These are phyloP conservation scores for Clamator glandarius DNA, from an alignment of 2,797 vertebrate genomes.

Conservation along the genomic window DNA sequence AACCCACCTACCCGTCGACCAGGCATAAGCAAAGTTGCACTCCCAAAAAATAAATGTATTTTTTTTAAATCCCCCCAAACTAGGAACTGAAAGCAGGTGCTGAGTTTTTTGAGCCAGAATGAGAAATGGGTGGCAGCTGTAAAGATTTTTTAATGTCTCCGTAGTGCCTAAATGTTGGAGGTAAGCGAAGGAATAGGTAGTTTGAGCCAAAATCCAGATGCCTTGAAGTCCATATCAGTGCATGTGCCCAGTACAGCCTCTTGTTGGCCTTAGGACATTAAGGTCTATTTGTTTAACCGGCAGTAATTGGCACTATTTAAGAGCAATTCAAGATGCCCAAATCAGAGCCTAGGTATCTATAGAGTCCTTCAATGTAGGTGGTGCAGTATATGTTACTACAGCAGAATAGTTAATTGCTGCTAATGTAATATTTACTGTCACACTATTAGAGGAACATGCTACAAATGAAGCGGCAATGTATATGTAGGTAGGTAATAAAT, in stretches of 20 bases:
- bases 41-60: neutral
- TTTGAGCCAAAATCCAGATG: neutral
- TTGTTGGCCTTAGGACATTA: neutral
- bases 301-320: neutral
- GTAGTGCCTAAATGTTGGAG: neutral
- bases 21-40: neutral
- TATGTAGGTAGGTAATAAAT: neutral
- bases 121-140: constrained; percentile 10
- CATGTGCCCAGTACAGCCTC: neutral
- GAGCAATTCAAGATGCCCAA: neutral
- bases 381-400: neutral
- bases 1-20: neutral
- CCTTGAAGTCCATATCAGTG: neutral
- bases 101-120: neutral
- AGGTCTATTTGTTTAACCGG: neutral
- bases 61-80: neutral
- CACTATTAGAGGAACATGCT: neutral
- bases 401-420: neutral
- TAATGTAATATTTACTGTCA: neutral
- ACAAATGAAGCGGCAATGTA: neutral
- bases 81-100: neutral
- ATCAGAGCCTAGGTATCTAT: neutral
- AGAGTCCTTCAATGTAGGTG: neutral
- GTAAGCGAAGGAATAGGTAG: neutral
- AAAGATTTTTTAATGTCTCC: neutral